Base-by-base conservation (phyloP, 1,140 invertebrate species). In the Caenorhabditis brenneri region DNA sequence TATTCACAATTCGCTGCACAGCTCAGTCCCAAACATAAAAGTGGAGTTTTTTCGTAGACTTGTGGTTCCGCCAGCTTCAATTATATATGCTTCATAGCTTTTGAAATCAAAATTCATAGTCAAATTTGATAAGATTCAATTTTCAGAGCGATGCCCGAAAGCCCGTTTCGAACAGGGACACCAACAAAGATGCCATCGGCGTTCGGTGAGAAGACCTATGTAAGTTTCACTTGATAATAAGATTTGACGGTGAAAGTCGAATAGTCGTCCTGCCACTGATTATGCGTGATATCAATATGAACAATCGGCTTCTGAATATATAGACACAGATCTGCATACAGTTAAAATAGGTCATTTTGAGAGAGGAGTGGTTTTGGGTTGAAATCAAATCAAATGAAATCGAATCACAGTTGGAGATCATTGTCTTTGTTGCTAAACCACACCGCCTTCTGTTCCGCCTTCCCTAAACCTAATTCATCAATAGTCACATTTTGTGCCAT, bases 131-230 rank as follows among this genome's bases (percentile, higher is more conserved):
- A 55, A 29, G 53, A 22, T 10, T 9, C 12, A 74, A 10, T 22
- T 74, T 74, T 42, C 65, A 74, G 65, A 74, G 12, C 22, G n/a
- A 74, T 74, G 65, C 65, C 65, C 65, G 65, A 74, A 46, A 74
- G 33, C 36, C 65, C 65, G 65, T 42, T 74, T 74, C 65, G 65
- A 74, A 46, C 65, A 74, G 65, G 65, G 29, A 74, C 65, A 46
- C 65, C 65, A 2, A 42, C 65, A 46, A 74, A 46, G 65, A 74
- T 74, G 65, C 65, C 65, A 42, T 74, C 65, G 36, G 81, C 81
- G 24, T 82, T 82, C 60, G 81, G 81, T 16, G 81, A 82, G 42
- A 82, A 69, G 60, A 82, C 81, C n/a, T 82, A 82, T 74, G 81
- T 82, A 51, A 74, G 81, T 82, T 55, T 55, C 36, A 74, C 65